Base-by-base conservation (phyloP, 2,113 vertebrate species). In the Neolamprologus sp. region DNA sequence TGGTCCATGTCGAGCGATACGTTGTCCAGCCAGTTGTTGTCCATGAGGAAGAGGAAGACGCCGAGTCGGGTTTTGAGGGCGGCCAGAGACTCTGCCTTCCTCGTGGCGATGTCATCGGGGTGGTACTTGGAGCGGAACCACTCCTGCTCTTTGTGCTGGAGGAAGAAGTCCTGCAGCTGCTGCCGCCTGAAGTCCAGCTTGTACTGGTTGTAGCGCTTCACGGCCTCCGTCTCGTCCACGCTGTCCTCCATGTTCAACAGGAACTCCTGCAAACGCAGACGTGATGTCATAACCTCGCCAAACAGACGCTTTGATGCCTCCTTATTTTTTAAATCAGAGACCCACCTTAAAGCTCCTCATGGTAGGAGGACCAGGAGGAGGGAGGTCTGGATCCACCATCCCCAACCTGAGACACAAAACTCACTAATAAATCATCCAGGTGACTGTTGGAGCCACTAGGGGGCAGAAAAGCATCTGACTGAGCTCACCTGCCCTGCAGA, bases 161-260 rank as follows among this genome's bases (percentile, higher is more conserved):
- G 91, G 94, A 99, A 99, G 94, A 99, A 98, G 78, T 99, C 98
- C 93, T 99, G 98, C 95, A 99, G 97, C 96, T 98, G 98, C 95
- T 98, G 98, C 3, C 98, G 96, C 3, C 98, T 92, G 92, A 98
- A 99, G 85, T 99, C 98, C 80, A 98, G 93, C 65, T 98, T 98
- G 88, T 98, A 98, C 93, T 98, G 97, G 13, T 98, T 98, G 90
- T 98, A 98, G 40, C 98, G 97, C 80, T 98, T 98, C 2, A 98
- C 98, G 0, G 98, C 97, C 93, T 98, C 98, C 0, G 98, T 98
- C 95, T 98, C 98, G 1, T 98, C 98, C 42, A 98, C 97, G 0
- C 97, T 97, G 95, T 98, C 98, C 9, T 98, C 98, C 95, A 98
- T 90, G 7, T 97, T 98, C 6, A 98, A 86, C 37, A 98, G 95